phyloP scores from a whole-genome alignment of 2,113 vertebrate species.

The Propithecus coquereli region DNA sequence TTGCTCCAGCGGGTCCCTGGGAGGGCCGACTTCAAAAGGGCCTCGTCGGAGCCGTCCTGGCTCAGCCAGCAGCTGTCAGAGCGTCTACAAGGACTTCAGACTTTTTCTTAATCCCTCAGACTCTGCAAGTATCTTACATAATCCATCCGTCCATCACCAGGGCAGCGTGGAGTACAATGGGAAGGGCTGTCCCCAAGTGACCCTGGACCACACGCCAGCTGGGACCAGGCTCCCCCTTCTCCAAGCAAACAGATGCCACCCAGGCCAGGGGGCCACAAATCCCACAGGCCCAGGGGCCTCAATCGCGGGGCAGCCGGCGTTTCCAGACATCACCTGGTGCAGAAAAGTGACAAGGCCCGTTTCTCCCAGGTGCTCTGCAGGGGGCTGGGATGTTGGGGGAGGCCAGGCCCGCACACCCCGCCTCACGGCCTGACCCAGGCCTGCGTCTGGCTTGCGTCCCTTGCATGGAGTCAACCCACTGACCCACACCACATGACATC shows the following conservation, averaged over 20 bases:
- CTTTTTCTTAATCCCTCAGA: background rate
- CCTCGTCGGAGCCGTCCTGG: fast-evolving
- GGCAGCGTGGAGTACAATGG: fast-evolving
- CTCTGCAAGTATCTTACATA: background rate
- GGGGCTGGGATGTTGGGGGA: too few species aligned
- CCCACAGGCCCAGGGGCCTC: fast-evolving
- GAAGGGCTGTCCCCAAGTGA: background rate
- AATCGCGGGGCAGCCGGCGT: fast-evolving
- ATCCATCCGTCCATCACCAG: background rate
- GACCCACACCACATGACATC: background rate
- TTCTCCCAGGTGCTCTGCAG: fast-evolving
- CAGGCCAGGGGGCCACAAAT: background rate
- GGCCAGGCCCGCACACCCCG: background rate
- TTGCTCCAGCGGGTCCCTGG: background rate
- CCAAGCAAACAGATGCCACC: background rate
- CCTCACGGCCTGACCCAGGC: background rate
- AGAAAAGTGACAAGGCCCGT: too few species aligned
- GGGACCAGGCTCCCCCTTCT: background rate
- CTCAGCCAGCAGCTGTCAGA: background rate
- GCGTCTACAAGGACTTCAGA: background rate
- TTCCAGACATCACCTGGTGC: background rate
- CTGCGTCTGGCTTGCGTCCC: background rate
- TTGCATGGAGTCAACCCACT: fast-evolving
- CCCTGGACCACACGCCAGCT: fast-evolving
- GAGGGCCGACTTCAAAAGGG: background rate